Evolutionary conservation across 2,797 vertebrate genomes (phyloP), one percentile per base, ranked within the genome.

Genomic region (Ctenosaura bakeri): DNA sequence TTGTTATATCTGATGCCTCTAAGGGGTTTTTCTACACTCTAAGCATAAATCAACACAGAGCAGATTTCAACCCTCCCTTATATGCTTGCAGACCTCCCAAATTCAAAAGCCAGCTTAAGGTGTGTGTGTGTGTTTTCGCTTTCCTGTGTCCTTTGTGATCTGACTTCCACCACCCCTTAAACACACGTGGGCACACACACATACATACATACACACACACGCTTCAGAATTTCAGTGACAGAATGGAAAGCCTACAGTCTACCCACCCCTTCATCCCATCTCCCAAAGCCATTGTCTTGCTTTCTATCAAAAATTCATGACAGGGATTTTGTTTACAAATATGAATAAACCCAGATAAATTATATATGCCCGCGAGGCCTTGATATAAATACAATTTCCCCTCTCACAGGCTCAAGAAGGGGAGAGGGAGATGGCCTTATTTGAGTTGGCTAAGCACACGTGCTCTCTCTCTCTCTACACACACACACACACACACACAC

Each of bases 311-410:
- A 86, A 84, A 42, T 54, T 18, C 86, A 89, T 42, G 87, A 89
- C 38, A 69, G 69, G 76, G 87, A 32, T 1, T 83, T 83, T 89
- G 79, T 71, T 89, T 10, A 29, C 62, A n/a, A 88, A 90, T 82
- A 24, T 9, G 82, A 79, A 86, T 18, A 80, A 91, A 83, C 50
- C 83, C 76, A 69, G 77, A 8, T 46, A n/a, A 88, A 83, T 29
- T 10, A 29, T 74, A 88, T 84, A 62, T 84, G 26, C 69, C 0
- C 1, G 32, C 0, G 0, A 86, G 73, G 73, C 90, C 80, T 78
- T 90, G 80, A 84, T 90, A 88, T 84, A 87, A 88, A 90, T 90
- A 90, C 86, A 90, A 77, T 84, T 84, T 88, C 80, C 38, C 73
- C 64, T 88, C 71, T 54, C 81, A 66, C 29, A n/a, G 77, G 87